Base-by-base conservation (phyloP, 2,113 vertebrate species). In the Halichoerus grypus region DNA sequence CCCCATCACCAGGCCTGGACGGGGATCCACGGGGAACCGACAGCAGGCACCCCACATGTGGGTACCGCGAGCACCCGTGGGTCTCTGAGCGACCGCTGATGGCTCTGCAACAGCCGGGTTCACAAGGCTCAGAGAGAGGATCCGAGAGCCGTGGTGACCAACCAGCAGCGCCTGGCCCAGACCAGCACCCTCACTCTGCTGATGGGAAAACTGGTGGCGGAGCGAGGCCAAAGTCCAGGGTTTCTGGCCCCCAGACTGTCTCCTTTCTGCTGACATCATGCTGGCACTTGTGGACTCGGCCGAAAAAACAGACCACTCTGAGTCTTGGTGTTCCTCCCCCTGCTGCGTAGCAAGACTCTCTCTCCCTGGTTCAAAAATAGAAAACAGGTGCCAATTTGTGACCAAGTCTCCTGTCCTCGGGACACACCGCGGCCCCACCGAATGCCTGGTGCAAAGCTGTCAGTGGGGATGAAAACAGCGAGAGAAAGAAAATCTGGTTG, bases 161-260 rank as follows among this genome's bases (percentile, higher is more conserved):
- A 18, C 26, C 7, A 42, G 39, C 22, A 2, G 1, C 0, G 19
- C 53, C 24, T 9, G 1, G 65, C 6, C 36, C 6, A 36, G 9
- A 69, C 77, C 55, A 2, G 87, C 39, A 16, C 65, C 28, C 53
- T 51, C 28, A 0, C 59, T 95, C 88, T 69, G 63, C 84, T 91
- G 77, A 77, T 90, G 88, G 92, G 88, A 80, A 92, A 77, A 51
- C 36, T 49, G 49, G 87, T 33, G 97, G 90, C 55, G 93, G 90
- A 84, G 79, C 13, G 15, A 88, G 79, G 94, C 96, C 7, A 19
- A 72, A 95, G 71, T 6, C 84, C 61, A 31, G 55, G 76, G 77
- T 53, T 76, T 2, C 67, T 33, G 67, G 53, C 61, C 84, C 19
- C 65, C 85, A 89, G 46, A 14, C 42, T 76, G 51, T 22, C 53